Percentiles rank a stretch among this genome's conserved stretches.
Evolutionary conservation across 2,888 invertebrate genomes (phyloP).

Genomic region (Labia minor): DNA sequence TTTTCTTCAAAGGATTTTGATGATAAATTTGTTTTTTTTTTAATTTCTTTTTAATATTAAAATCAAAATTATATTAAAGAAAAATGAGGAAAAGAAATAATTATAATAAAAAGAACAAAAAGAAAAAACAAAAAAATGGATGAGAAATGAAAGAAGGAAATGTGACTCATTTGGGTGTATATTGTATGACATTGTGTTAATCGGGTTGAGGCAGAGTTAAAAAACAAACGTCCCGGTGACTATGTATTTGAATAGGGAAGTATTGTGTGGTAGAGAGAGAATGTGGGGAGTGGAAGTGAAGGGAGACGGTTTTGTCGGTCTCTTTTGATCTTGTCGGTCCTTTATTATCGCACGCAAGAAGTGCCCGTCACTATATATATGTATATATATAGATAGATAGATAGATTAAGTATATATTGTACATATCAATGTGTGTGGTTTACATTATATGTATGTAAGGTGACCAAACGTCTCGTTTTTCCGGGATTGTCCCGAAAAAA

Average conservation of each 20-base stretch:
- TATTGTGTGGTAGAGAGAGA: not conserved
- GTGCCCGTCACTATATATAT: not conserved
- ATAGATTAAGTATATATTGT: not conserved
- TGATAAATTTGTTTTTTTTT: too few relatives aligned
- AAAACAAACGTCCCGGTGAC: not conserved
- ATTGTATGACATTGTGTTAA: not conserved
- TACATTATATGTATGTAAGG: not conserved
- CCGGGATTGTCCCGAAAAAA: too few relatives aligned
- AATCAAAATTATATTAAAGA: too few relatives aligned
- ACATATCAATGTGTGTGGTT: not conserved
- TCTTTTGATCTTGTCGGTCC: not conserved
- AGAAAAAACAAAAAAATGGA: not conserved
- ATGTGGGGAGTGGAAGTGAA: too few relatives aligned
- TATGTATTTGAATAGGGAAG: not conserved
- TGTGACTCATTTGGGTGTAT: not conserved
- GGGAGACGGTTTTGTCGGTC: too few relatives aligned
- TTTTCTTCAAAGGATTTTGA: too few relatives aligned
- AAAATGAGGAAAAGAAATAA: not conserved
- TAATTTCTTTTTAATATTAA: too few relatives aligned
- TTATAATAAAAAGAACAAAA: not conserved
- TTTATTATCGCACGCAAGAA: slow-evolving; percentile 13
- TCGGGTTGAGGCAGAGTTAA: not conserved
- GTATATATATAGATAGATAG: not conserved
- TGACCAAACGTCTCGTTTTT: too few relatives aligned
- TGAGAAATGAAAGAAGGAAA: not conserved